These are phyloP conservation scores for Serranus cabrilla DNA, from an alignment of 2,797 vertebrate genomes.

Conservation along the genomic window DNA sequence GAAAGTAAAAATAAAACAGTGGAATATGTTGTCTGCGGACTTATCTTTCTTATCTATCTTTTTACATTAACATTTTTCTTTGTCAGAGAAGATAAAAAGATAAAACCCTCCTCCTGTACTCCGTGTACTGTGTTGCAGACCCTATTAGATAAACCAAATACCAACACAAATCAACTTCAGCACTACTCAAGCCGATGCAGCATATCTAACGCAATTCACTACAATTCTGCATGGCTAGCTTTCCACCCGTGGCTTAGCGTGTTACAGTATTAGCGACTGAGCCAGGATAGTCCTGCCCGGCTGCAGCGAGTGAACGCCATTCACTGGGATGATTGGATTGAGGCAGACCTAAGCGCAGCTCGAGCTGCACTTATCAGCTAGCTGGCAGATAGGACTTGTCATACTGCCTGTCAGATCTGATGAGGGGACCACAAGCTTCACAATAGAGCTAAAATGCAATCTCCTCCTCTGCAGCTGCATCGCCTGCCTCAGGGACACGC, in stretches of 20 bases:
- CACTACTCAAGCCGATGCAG: conserved; percentile 45
- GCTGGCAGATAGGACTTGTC: conserved; percentile 86
- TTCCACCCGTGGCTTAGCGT: conserved; percentile 49
- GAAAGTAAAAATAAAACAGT: not conserved
- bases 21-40: not conserved
- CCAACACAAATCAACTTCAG: conserved; percentile 45
- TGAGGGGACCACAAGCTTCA: conserved; percentile 80
- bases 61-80: not conserved
- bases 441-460: conserved; percentile 87
- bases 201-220: conserved; percentile 52
- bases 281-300: conserved; percentile 60
- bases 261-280: conserved; percentile 63
- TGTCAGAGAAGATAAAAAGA: not conserved
- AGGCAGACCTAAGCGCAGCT: conserved; percentile 82
- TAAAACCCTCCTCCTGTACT: not conserved
- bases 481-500: conserved; percentile 78
- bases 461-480: conserved; percentile 80
- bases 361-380: conserved; percentile 84
- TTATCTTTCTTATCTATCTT: not conserved
- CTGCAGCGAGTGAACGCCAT: conserved; percentile 56
- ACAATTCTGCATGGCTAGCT: conserved; percentile 64
- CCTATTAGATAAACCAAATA: conserved; percentile 38
- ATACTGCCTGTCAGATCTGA: conserved; percentile 86
- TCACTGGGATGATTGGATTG: conserved; percentile 84
- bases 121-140: conserved; percentile 9